Evolutionary conservation across 2,888 invertebrate genomes (phyloP), one percentile per base, ranked within the genome.

Genomic region (Teinopalpus imperialis): DNA sequence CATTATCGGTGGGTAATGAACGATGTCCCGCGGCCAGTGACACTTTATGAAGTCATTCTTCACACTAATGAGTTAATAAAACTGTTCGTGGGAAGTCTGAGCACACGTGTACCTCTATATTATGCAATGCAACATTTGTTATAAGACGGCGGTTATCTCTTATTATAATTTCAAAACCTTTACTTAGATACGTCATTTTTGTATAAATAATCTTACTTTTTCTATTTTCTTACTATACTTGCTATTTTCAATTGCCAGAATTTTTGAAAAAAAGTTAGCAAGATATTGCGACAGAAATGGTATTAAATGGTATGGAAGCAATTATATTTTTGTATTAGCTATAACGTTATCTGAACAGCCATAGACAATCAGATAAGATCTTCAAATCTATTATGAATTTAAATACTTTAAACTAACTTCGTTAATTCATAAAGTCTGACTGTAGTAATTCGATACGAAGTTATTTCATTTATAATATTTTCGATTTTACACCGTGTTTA

Each of bases 31-130:
- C 59, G 78, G 80, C 74, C 63, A 69, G 74, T 71, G 78, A 80
- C 82, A 74, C 80, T 67, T 74, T 76, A 82, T 82, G 75, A 82
- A 85, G 83, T 80, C 78, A 74, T 83, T 75, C 74, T 70, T 80
- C 77, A 71, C 67, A 57, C 69, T 85, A 85, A 85, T 86, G 82
- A 81, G 80, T 71, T 77, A 77, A 78, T 81, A 76, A 76, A 77
- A 67, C 66, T 61, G 67, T 66, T 68, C 69, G 73, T 73, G 79
- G 76, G 74, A 75, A 74, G 73, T 59, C 57, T 44, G 36, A 53
- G 44, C 57, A 53, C 60, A 54, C 52, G 56, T 48, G 54, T 31
- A 47, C 43, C 39, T 48, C 48, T 45, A 42, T 43, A 54, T 54
- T 53, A 54, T 48, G 49, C 43, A 40, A 30, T 27, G 30, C 34